These are phyloP conservation scores for Osmerus eperlanus DNA, from an alignment of 2,113 vertebrate genomes.

Conservation along the genomic window DNA sequence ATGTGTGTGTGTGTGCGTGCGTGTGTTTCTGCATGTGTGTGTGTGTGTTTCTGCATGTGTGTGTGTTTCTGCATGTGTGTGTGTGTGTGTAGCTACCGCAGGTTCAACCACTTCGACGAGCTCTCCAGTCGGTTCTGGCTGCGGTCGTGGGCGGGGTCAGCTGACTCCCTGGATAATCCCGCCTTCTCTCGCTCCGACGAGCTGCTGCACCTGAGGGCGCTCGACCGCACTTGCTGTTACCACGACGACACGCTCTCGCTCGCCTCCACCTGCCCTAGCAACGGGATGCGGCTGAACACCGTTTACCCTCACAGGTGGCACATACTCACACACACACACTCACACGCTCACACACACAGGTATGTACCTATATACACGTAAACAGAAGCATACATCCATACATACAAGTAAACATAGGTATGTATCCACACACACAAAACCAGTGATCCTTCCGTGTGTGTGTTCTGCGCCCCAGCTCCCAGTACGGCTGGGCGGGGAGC, in stretches of 20 bases:
- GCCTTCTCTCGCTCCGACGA: conserved; percentile 83
- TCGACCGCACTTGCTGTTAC: conserved; percentile 78
- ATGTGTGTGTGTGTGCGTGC: too few species aligned
- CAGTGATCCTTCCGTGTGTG: background rate
- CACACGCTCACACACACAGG: background rate
- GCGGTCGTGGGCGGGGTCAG: conserved; percentile 71
- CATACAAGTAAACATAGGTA: background rate
- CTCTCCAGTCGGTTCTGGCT: conserved; percentile 82
- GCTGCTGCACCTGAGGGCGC: conserved; percentile 76
- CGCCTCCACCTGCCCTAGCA: conserved; percentile 70
- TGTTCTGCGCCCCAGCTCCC: conserved; percentile 64
- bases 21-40: too few species aligned
- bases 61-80: conserved; percentile 8
- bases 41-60: background rate
- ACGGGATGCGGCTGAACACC: conserved; percentile 64
- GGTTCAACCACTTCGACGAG: conserved; percentile 88
- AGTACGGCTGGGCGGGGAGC: conserved; percentile 77
- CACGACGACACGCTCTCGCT: conserved; percentile 72
- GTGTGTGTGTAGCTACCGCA: conserved; percentile 73
- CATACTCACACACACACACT: background rate
- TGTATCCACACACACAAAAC: background rate
- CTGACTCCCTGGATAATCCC: conserved; percentile 81
- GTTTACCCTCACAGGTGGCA: conserved; percentile 70
- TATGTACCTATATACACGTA: too few species aligned
- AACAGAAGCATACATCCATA: conserved; percentile 1